Conservation (phyloP, 2,888 invertebrate genomes). For the Dynastes tityus region DNA sequence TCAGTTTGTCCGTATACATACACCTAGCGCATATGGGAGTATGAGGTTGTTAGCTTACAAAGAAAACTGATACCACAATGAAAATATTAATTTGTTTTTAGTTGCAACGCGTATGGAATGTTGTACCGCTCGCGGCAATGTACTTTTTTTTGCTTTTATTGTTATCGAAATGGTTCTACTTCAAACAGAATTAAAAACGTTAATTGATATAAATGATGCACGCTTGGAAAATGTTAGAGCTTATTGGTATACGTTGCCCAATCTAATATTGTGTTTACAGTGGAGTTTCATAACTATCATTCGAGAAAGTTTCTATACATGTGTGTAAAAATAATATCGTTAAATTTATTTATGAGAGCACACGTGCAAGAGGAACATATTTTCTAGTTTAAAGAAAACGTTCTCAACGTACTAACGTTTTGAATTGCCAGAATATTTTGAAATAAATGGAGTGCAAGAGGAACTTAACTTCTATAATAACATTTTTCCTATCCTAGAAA, state of each 20-base stretch:
- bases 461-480: too few species aligned
- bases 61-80: constrained; percentile 35
- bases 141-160: constrained; percentile 8
- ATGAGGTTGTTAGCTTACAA: constrained; percentile 13
- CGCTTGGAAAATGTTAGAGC: constrained; percentile 27
- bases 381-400: too few species aligned
- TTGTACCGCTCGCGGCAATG: constrained; percentile 22
- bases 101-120: constrained; percentile 26
- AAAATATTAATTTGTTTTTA: constrained; percentile 37
- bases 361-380: too few species aligned
- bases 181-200: constrained; percentile 11
- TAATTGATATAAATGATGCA: constrained; percentile 42
- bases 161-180: constrained; percentile 14
- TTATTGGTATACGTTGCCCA: constrained; percentile 12
- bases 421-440: too few species aligned
- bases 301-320: background rate
- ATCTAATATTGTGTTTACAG: constrained; percentile 22
- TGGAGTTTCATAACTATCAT: constrained; percentile 13
- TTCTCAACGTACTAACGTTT: too few species aligned
- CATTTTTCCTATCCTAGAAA: too few species aligned
- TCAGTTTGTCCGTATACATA: background rate
- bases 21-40: background rate
- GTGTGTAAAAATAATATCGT: too few species aligned
- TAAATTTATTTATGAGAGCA: too few species aligned
- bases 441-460: too few species aligned